A percentile compares a stretch with the other conserved stretches of the same genome.
These are phyloP conservation scores for Panthera uncia DNA, from an alignment of 2,113 vertebrate genomes.

Conservation along the genomic window DNA sequence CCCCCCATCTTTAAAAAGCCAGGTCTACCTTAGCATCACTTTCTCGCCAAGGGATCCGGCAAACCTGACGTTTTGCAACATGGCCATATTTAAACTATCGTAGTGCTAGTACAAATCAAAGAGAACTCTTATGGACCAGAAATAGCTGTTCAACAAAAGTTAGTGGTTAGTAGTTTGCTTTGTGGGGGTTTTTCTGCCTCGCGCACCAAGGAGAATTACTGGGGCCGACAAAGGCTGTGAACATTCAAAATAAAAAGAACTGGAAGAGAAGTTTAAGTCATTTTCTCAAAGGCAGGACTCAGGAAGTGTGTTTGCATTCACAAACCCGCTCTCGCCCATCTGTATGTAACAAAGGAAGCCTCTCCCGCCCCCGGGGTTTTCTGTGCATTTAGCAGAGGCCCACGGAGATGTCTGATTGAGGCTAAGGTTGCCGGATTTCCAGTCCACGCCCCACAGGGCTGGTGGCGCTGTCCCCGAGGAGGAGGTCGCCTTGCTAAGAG, in stretches of 20 bases:
- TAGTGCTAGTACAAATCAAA: background rate
- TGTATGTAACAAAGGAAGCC: background rate
- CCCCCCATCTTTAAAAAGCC: background rate
- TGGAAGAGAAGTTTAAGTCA: background rate
- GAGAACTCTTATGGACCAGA: background rate
- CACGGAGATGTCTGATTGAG: background rate
- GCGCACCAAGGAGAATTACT: background rate
- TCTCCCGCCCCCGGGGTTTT: background rate
- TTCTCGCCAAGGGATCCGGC: background rate
- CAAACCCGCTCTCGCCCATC: background rate
- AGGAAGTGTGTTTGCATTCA: background rate
- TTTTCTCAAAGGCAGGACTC: constrained; percentile 23
- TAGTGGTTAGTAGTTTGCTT: constrained; percentile 11
- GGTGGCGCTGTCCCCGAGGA: background rate
- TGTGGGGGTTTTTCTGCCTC: background rate
- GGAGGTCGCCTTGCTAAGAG: background rate
- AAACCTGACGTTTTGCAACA: background rate
- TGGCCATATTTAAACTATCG: background rate
- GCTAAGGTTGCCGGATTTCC: background rate
- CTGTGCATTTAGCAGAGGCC: background rate
- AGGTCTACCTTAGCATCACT: background rate
- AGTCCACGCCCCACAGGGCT: background rate
- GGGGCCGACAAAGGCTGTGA: background rate
- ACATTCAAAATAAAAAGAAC: constrained; percentile 12
- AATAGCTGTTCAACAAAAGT: background rate